Conservation (phyloP, 2,113 vertebrate species). For the Myiagra hebetior region DNA sequence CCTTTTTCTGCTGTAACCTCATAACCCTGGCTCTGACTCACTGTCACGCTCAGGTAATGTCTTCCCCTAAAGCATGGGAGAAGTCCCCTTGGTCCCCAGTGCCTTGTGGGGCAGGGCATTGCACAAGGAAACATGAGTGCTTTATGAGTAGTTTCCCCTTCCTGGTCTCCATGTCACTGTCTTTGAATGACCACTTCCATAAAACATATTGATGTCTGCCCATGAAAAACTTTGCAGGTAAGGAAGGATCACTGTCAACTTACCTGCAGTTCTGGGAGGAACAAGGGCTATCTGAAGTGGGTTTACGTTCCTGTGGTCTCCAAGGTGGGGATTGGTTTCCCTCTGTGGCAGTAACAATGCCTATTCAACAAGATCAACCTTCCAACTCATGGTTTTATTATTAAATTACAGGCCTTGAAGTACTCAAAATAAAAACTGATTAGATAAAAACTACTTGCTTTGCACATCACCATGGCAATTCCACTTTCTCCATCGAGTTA, state of each 20-base stretch:
- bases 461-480: background rate
- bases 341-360: background rate
- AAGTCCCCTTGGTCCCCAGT: background rate
- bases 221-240: background rate
- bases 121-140: background rate
- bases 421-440: background rate
- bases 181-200: background rate
- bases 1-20: background rate
- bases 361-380: background rate
- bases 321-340: background rate
- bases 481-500: background rate
- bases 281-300: background rate
- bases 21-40: background rate
- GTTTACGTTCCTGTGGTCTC: background rate
- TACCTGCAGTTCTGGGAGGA: background rate
- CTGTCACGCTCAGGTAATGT: background rate
- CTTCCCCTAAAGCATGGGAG: background rate
- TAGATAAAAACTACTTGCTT: background rate
- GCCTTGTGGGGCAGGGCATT: rapidly evolving
- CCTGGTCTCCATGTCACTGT: background rate
- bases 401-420: background rate
- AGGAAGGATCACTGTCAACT: background rate
- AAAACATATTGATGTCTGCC: background rate
- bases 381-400: background rate
- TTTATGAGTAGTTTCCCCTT: background rate